phyloP scores from a whole-genome alignment of 2,888 invertebrate genomes.

The Meteorus colon region DNA sequence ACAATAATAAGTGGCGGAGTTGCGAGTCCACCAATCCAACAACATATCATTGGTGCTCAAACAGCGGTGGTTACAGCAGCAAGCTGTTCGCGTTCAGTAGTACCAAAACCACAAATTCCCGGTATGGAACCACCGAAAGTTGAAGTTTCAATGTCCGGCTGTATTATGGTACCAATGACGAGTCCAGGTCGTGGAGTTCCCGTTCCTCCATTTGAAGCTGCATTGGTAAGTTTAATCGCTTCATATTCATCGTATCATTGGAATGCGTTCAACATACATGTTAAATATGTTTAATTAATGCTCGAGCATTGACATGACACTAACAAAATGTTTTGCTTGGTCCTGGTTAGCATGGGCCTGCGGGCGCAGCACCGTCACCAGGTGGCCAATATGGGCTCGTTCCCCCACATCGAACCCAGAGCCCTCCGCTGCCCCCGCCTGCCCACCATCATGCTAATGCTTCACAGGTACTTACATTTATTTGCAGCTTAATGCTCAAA shows the following conservation, averaged over 20 bases:
- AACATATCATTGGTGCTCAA: conserved; percentile 72
- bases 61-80: conserved; percentile 73
- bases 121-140: conserved; percentile 76
- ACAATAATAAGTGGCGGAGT: conserved; percentile 75
- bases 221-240: conserved; percentile 79
- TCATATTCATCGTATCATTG: conserved; percentile 22
- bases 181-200: conserved; percentile 77
- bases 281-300: neutral
- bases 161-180: conserved; percentile 76
- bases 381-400: conserved; percentile 71
- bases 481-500: conserved; percentile 32
- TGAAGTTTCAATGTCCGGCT: conserved; percentile 76
- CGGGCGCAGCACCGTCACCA: conserved; percentile 68
- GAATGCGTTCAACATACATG: conserved; percentile 1
- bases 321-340: conserved; percentile 64
- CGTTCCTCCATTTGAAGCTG: conserved; percentile 78
- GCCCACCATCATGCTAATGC: conserved; percentile 82
- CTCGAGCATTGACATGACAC: conserved; percentile 40
- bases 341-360: conserved; percentile 71
- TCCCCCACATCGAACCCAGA: conserved; percentile 76
- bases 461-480: conserved; percentile 69
- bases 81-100: conserved; percentile 57
- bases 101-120: conserved; percentile 53
- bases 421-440: conserved; percentile 81
- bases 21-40: conserved; percentile 76